Evolutionary conservation across 1,140 invertebrate genomes (phyloP).

Genomic region (Pseudomyrmex flavicornis): DNA sequence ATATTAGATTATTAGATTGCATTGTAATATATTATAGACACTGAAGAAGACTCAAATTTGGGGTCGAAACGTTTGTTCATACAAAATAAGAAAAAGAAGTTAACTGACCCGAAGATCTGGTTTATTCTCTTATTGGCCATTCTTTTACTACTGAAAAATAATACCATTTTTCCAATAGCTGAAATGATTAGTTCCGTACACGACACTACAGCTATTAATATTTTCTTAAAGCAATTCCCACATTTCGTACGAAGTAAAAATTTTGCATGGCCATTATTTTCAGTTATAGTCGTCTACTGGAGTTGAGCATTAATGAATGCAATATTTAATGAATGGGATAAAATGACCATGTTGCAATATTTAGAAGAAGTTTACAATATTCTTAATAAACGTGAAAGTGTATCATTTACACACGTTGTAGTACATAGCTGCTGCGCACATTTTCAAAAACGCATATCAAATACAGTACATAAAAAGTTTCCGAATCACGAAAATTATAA

Average conservation of each 20-base stretch:
- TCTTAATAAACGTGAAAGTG: conserved; percentile 8
- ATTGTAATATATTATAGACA: too few relatives aligned
- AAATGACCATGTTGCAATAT: neutral
- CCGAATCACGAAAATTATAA: neutral
- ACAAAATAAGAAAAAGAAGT: too few relatives aligned
- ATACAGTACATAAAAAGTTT: conserved; percentile 11
- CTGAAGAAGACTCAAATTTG: too few relatives aligned
- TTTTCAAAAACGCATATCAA: conserved; percentile 10
- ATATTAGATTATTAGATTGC: too few relatives aligned
- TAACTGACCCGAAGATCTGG: too few relatives aligned
- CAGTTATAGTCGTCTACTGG: conserved; percentile 12
- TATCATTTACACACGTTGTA: conserved; percentile 6
- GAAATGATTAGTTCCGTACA: conserved; percentile 20
- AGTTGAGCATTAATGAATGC: conserved; percentile 35
- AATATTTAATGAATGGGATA: conserved; percentile 12
- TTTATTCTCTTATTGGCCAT: too few relatives aligned
- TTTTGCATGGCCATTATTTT: conserved; percentile 28
- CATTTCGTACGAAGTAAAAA: conserved; percentile 6
- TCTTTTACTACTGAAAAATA: too few relatives aligned
- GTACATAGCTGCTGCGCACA: conserved; percentile 28
- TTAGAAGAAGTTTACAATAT: conserved; percentile 28
- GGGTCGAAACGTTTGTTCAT: too few relatives aligned
- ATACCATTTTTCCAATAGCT: conserved; percentile 2
- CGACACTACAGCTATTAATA: conserved; percentile 3
- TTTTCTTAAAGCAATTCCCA: conserved; percentile 17